Percentiles rank a stretch among this genome's conserved stretches.
phyloP scores from a whole-genome alignment of 2,113 vertebrate species.

The Xenus cinereus region DNA sequence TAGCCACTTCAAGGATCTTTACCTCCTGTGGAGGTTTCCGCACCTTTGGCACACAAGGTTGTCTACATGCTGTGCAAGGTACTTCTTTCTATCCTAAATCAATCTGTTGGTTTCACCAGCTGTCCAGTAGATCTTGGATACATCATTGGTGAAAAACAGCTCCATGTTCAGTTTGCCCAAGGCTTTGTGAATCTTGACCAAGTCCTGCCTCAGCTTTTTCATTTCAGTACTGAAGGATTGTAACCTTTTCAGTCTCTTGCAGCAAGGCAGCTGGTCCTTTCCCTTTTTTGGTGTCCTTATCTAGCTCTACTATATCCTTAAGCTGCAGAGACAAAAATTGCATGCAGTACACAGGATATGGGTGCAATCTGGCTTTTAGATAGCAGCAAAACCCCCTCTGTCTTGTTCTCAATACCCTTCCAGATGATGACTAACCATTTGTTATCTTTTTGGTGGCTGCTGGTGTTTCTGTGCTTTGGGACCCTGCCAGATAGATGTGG shows the following conservation, averaged over 20 bases:
- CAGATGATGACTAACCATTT: neutral
- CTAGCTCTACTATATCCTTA: neutral
- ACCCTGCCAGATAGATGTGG: neutral
- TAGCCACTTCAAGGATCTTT: neutral
- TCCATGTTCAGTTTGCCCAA: neutral
- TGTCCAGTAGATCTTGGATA: neutral
- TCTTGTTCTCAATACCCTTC: neutral
- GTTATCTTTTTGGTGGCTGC: neutral
- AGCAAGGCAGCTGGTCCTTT: neutral
- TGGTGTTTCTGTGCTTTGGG: neutral
- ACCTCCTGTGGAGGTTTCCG: neutral
- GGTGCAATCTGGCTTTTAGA: neutral
- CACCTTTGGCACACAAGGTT: neutral
- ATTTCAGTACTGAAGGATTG: neutral
- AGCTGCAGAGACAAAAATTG: neutral
- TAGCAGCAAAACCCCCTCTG: neutral
- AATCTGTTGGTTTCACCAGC: neutral
- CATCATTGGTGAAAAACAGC: rapidly evolving
- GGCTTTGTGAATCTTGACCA: neutral
- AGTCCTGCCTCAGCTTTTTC: neutral
- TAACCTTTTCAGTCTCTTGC: neutral
- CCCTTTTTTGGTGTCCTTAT: neutral
- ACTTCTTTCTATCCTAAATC: neutral
- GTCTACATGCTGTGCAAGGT: neutral
- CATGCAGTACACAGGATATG: neutral